Conservation (phyloP, 1,140 invertebrate species). For the Asbolus verrucosus region DNA sequence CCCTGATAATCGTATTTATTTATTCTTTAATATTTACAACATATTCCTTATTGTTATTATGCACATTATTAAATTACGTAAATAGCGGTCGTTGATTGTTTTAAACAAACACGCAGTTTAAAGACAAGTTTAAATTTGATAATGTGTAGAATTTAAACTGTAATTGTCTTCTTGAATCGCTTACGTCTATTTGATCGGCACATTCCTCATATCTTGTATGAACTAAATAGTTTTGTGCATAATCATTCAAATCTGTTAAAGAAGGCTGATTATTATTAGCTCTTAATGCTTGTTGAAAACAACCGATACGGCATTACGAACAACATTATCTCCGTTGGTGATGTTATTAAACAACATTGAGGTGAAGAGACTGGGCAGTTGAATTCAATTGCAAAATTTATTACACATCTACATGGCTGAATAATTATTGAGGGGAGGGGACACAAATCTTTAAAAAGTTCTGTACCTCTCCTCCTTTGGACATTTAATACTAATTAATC, state of each 20-base stretch:
- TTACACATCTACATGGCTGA: no score
- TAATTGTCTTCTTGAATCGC: constrained; percentile 24
- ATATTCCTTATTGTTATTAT: constrained; percentile 36
- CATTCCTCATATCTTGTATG: constrained; percentile 52
- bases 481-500: no score
- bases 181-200: constrained; percentile 48
- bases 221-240: constrained; percentile 50
- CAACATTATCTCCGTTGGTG: constrained; percentile 38
- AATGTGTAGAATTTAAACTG: constrained; percentile 1
- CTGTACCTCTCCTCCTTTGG: no score
- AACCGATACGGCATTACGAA: constrained; percentile 45
- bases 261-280: constrained; percentile 54
- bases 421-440: no score
- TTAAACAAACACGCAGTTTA: constrained; percentile 28
- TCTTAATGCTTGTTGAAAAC: constrained; percentile 49
- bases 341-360: constrained; percentile 53
- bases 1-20: constrained; percentile 22
- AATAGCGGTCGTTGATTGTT: constrained; percentile 38
- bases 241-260: constrained; percentile 40
- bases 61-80: constrained; percentile 36
- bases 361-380: constrained; percentile 49
- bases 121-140: constrained; percentile 32
- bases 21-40: constrained; percentile 31
- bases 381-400: constrained; percentile 45
- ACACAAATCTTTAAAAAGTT: no score